Percentiles rank a stretch among this genome's conserved stretches.
These are phyloP conservation scores for Coremacera marginata DNA, from an alignment of 2,888 invertebrate genomes.

Conservation along the genomic window DNA sequence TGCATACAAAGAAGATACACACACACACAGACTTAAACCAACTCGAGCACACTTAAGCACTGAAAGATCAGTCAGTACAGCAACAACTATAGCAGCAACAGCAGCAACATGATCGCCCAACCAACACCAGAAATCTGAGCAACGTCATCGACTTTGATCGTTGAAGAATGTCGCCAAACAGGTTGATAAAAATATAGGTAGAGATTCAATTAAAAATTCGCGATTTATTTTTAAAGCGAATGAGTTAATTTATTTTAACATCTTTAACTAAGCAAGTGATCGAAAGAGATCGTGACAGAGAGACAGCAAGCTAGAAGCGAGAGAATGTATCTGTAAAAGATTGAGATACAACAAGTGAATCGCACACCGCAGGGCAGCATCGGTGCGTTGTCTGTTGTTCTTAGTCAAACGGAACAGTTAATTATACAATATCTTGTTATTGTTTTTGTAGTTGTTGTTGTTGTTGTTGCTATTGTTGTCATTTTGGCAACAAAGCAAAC, in stretches of 20 bases:
- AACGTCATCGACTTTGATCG: conserved; percentile 62
- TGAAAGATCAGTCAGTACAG: conserved; percentile 31
- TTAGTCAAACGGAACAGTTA: neutral
- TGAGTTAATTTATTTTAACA: conserved; percentile 35
- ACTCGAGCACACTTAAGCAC: neutral
- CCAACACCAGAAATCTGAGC: conserved; percentile 48
- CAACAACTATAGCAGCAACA: conserved; percentile 45
- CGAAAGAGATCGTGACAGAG: conserved; percentile 9
- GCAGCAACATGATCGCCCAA: conserved; percentile 40
- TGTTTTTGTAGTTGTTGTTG: neutral
- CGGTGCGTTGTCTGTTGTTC: neutral
- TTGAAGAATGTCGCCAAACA: conserved; percentile 66
- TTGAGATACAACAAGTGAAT: neutral
- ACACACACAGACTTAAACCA: conserved; percentile 13
- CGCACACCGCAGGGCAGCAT: neutral
- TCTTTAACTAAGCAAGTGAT: conserved; percentile 31
- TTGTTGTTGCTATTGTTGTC: neutral
- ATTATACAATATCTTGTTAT: neutral
- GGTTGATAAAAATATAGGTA: conserved; percentile 65
- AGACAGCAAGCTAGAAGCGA: neutral
- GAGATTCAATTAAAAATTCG: conserved; percentile 65
- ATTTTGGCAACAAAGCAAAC: neutral
- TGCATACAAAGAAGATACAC: neutral
- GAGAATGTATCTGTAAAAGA: neutral
- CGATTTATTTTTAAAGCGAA: conserved; percentile 60